A percentile compares a stretch with the other conserved stretches of the same genome.
phyloP scores from a whole-genome alignment of 2,113 vertebrate genomes.

The Xiphias gladius region DNA sequence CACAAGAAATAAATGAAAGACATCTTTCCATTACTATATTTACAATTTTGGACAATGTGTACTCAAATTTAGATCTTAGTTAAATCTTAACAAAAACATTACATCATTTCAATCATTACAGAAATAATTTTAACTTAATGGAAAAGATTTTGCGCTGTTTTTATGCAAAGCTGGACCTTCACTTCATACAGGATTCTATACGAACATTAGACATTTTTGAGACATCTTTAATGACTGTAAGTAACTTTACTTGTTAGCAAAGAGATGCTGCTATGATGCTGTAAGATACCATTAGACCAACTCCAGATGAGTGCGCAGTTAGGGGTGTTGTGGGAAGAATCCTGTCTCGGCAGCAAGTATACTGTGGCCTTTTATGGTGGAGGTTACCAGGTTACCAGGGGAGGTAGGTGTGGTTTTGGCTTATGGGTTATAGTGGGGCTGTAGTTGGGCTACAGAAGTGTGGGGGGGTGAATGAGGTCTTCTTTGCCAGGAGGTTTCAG shows the following conservation, averaged over 20 bases:
- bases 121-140: background rate
- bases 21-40: background rate
- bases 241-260: background rate
- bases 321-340: background rate
- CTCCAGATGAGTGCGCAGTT: background rate
- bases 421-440: constrained; percentile 39
- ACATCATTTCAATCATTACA: background rate
- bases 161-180: background rate
- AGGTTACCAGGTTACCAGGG: constrained; percentile 64
- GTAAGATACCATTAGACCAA: background rate
- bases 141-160: background rate
- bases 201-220: background rate
- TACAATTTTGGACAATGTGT: background rate
- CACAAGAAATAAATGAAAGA: background rate
- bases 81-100: background rate
- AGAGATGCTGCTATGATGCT: background rate
- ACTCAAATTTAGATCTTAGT: background rate
- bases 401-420: constrained; percentile 73
- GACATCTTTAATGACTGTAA: background rate
- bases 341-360: constrained; percentile 35
- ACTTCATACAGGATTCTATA: background rate
- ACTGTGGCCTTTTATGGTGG: constrained; percentile 60
- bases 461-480: constrained; percentile 34
- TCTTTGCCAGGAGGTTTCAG: constrained; percentile 50
- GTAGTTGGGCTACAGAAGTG: background rate